Conservation (phyloP, 2,113 vertebrate genomes). For the Sinocyclocheilus maitianheensis region DNA sequence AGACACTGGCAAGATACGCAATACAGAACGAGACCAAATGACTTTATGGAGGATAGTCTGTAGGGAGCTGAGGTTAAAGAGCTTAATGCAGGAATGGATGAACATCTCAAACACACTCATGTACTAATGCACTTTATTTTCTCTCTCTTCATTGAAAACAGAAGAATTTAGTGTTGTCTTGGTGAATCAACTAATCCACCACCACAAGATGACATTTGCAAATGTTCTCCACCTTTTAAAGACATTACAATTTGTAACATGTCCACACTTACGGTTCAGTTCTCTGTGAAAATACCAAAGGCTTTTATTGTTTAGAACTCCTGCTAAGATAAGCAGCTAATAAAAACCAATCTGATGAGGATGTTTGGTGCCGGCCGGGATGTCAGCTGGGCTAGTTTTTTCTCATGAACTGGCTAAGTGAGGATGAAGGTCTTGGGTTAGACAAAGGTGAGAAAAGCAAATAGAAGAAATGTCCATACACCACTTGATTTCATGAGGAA, state of each 20-base stretch:
- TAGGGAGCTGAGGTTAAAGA: constrained; percentile 52
- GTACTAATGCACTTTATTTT: constrained; percentile 39
- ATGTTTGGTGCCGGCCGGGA: constrained; percentile 43
- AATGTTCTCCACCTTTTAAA: constrained; percentile 37
- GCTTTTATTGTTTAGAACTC: constrained; percentile 23
- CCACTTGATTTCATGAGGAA: constrained; percentile 71
- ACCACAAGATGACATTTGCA: constrained; percentile 29
- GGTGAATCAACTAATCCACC: constrained; percentile 45
- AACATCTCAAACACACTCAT: constrained; percentile 51
- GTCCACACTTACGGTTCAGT: constrained; percentile 19
- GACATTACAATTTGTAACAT: constrained; percentile 18
- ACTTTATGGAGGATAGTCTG: constrained; percentile 38
- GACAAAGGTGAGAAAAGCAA: constrained; percentile 56
- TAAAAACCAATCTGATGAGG: constrained; percentile 59
- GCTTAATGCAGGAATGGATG: constrained; percentile 56
- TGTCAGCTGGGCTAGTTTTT: constrained; percentile 38
- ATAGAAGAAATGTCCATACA: constrained; percentile 57
- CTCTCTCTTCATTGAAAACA: constrained; percentile 36
- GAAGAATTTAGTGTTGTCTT: constrained; percentile 37
- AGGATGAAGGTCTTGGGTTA: constrained; percentile 43
- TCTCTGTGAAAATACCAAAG: not conserved
- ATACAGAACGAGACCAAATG: too few species aligned
- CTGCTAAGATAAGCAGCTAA: constrained; percentile 48
- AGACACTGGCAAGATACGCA: too few species aligned
- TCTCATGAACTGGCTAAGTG: constrained; percentile 46